Conservation (phyloP, 2,888 invertebrate genomes). For the Nomada fabriciana region DNA sequence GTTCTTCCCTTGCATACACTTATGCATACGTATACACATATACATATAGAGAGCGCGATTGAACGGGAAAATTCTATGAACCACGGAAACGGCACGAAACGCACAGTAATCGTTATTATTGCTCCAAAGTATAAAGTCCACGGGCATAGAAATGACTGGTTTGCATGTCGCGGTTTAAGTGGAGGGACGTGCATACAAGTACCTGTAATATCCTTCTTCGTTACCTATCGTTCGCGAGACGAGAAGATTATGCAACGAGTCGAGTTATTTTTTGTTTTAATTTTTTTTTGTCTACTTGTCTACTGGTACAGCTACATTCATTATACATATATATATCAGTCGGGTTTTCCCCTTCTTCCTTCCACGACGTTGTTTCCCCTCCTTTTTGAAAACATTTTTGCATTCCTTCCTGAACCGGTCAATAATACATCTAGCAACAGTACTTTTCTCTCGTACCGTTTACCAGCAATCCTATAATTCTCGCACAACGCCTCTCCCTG, state of each 20-base stretch:
- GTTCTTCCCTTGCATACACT: neutral
- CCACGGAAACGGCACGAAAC: slow-evolving; percentile 30
- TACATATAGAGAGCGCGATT: slow-evolving; percentile 10
- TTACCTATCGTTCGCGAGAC: slow-evolving; percentile 46
- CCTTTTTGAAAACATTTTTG: neutral
- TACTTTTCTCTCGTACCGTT: neutral
- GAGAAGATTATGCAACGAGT: slow-evolving; percentile 42
- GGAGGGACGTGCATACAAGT: slow-evolving; percentile 67
- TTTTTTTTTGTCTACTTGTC: neutral
- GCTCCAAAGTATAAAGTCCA: slow-evolving; percentile 45
- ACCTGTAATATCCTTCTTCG: slow-evolving; percentile 62
- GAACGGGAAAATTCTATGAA: slow-evolving; percentile 22
- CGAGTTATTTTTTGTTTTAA: slow-evolving; percentile 12
- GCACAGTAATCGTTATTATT: slow-evolving; percentile 34
- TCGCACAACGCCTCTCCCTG: slow-evolving; percentile 54
- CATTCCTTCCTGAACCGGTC: slow-evolving; percentile 25
- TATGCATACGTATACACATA: neutral
- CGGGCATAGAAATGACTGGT: slow-evolving; percentile 63
- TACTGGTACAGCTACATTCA: slow-evolving; percentile 21
- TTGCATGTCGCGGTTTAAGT: slow-evolving; percentile 73
- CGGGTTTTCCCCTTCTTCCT: slow-evolving; percentile 5
- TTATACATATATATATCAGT: neutral
- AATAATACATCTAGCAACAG: slow-evolving; percentile 32
- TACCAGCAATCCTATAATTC: slow-evolving; percentile 51
- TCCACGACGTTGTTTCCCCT: neutral